Evolutionary conservation across 2,113 vertebrate genomes (phyloP).

Genomic region (Strigops habroptila): DNA sequence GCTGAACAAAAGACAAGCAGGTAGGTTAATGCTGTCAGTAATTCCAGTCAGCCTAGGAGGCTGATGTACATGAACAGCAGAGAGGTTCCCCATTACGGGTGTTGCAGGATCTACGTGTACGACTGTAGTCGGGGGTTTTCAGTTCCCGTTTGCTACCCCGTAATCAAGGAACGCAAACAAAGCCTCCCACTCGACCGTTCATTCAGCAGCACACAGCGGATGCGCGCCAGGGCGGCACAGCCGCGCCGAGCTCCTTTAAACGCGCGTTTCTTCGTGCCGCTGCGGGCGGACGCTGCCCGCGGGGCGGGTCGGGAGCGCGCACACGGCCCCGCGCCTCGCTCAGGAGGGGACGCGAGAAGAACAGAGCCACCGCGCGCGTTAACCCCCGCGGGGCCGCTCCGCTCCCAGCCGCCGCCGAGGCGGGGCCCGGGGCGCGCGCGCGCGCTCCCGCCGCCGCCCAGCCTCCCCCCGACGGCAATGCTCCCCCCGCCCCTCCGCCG

Average conservation of each 20-base stretch:
- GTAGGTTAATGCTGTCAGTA: neutral
- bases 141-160: neutral
- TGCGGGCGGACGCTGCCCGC: too few species aligned
- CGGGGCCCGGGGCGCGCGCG: too few species aligned
- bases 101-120: accelerated
- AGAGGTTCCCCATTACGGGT: neutral
- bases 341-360: too few species aligned
- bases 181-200: neutral
- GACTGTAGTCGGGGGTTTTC: accelerated
- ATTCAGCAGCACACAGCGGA: neutral
- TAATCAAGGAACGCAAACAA: neutral
- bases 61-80: neutral
- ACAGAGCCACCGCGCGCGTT: too few species aligned
- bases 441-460: neutral
- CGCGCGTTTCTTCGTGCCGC: too few species aligned
- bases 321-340: too few species aligned
- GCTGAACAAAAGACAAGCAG: neutral
- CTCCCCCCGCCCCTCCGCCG: neutral
- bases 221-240: too few species aligned
- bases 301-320: neutral
- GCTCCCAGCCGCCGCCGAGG: too few species aligned
- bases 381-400: too few species aligned
- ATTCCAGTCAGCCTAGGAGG: neutral
- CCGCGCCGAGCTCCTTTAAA: neutral
- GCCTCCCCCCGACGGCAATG: neutral